Evolutionary conservation across 2,797 vertebrate genomes (phyloP), one percentile per base, ranked within the genome.

Genomic region (Caiman crocodilus): DNA sequence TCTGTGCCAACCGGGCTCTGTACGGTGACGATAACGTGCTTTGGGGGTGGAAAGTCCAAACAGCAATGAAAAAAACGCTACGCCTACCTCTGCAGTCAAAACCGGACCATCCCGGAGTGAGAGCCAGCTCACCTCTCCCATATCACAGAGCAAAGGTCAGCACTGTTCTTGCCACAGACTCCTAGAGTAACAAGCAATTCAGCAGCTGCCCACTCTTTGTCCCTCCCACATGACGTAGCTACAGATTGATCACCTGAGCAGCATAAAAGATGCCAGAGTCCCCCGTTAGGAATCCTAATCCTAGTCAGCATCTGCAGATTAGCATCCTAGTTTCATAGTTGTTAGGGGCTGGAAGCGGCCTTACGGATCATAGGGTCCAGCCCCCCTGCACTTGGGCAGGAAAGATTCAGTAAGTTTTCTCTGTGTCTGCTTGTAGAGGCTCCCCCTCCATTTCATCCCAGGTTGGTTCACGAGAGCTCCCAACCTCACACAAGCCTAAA

Each of bases 381-480:
- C 42, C 42, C 42, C 42, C 42, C 42, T 50, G 42, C 42, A 50
- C 42, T 50, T 50, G 42, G 42, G 42, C 42, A 50, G 42, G 42
- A 50, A 50, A 10, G 42, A 50, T 10, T 50, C 42, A 10, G 61
- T 26, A 63, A 63, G 61, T 26, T 28, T 6, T 63, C 26, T 63
- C 14, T 63, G 61, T 4, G 14, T 63, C 61, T 28, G 4, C 42
- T 28, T 63, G 26, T 28, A 63, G 25, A 63, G 15, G 61, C 42
- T 63, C 26, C 32, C 7, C 6, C 0, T 0, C 15, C 26, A 1
- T 0, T 16, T 67, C 67, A 12, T 42, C 63, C 28, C 0, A 0
- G 60, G 5, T 76, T 28, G 60, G n/a, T 14, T 42, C 56, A 7
- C 1, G 0, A 82, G 7, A 3, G 23, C 2, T 92, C 28, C 32